Percentiles rank a stretch among this genome's conserved stretches.
phyloP scores from a whole-genome alignment of 2,113 vertebrate species.

The Apistogramma diplotaenia region DNA sequence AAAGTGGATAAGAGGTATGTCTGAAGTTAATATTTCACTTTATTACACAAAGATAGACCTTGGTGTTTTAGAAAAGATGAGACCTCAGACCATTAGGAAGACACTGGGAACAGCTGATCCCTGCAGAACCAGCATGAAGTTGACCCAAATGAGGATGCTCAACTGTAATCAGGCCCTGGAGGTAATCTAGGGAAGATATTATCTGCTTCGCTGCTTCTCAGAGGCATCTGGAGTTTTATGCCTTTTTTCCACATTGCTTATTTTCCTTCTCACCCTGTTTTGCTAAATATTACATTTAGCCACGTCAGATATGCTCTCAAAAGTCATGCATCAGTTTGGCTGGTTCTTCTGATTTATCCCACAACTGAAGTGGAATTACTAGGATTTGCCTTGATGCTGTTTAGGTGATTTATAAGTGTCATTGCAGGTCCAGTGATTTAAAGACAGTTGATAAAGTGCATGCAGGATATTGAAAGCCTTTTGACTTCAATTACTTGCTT shows the following conservation, averaged over 20 bases:
- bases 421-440: neutral
- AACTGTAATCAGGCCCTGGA: constrained; percentile 60
- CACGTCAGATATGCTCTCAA: constrained; percentile 15
- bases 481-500: neutral
- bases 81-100: constrained; percentile 25
- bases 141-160: constrained; percentile 58
- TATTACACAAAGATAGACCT: neutral
- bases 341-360: neutral
- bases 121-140: constrained; percentile 40
- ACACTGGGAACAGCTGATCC: constrained; percentile 41
- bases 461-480: neutral
- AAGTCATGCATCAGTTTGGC: constrained; percentile 33
- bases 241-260: constrained; percentile 37
- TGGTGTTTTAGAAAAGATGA: constrained; percentile 27
- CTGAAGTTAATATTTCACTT: constrained; percentile 16
- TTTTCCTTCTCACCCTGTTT: constrained; percentile 10
- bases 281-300: constrained; percentile 28
- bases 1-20: constrained; percentile 15
- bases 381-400: neutral
- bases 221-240: constrained; percentile 56
- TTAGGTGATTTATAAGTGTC: constrained; percentile 16
- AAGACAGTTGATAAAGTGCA: neutral
- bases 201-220: constrained; percentile 50
- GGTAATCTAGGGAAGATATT: constrained; percentile 65
- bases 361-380: neutral